These are phyloP conservation scores for Gasteruption jaculator DNA, from an alignment of 2,888 invertebrate genomes.

Conservation along the genomic window DNA sequence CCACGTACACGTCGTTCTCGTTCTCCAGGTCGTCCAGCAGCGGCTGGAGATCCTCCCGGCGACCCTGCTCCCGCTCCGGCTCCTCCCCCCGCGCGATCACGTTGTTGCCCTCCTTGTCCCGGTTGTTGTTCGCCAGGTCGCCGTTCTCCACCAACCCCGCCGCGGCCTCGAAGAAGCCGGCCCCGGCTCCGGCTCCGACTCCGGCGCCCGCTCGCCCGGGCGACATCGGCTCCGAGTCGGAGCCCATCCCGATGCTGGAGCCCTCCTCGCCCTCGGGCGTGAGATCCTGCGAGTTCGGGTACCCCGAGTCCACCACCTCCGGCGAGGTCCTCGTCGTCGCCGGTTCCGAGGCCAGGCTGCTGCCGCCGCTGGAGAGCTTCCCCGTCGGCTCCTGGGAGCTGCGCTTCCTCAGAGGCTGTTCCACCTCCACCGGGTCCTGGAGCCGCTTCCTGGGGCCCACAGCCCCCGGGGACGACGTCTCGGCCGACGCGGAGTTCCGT, in stretches of 20 bases:
- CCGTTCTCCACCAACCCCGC: constrained; percentile 52
- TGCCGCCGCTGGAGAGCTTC: no score
- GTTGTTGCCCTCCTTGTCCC: constrained; percentile 55
- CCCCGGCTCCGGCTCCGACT: constrained; percentile 22
- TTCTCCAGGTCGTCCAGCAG: constrained; percentile 41
- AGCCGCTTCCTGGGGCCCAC: no score
- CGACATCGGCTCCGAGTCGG: constrained; percentile 30
- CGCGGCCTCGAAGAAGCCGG: constrained; percentile 22
- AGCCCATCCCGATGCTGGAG: constrained; percentile 38
- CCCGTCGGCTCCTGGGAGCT: no score
- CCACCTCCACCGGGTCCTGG: no score
- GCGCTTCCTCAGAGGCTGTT: no score
- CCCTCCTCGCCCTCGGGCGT: constrained; percentile 38
- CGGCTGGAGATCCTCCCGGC: constrained; percentile 36
- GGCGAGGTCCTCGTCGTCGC: no score
- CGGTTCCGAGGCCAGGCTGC: no score
- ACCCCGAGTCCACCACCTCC: constrained; percentile 44
- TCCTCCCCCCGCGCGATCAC: constrained; percentile 40
- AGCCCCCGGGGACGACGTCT: no score
- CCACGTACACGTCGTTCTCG: constrained; percentile 41
- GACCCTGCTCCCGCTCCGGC: constrained; percentile 28
- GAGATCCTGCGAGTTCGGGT: constrained; percentile 43
- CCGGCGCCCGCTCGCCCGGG: constrained; percentile 35
- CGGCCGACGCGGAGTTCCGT: no score
- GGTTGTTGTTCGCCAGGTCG: constrained; percentile 56